A percentile compares a stretch with the other conserved stretches of the same genome.
Conservation (phyloP, 2,888 invertebrate genomes). For the Punctoribates punctum region DNA sequence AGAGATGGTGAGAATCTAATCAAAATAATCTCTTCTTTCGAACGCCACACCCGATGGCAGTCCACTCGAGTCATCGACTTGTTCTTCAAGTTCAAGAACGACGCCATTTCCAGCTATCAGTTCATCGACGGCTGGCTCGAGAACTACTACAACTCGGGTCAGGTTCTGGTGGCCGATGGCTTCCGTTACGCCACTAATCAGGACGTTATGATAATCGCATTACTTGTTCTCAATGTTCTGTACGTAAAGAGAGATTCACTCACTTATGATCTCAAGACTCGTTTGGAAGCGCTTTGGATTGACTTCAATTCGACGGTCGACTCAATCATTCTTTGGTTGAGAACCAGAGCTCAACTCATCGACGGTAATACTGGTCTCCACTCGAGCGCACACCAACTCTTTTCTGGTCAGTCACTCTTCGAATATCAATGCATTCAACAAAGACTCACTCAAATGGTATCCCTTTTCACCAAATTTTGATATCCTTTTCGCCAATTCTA, state of each 20-base stretch:
- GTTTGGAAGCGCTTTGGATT: constrained; percentile 35
- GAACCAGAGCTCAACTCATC: constrained; percentile 38
- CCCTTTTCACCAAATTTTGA: background rate
- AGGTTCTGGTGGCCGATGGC: constrained; percentile 1
- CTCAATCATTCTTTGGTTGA: constrained; percentile 17
- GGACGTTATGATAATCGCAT: constrained; percentile 9
- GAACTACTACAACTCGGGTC: background rate
- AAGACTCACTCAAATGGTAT: constrained; percentile 33
- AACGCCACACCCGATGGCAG: constrained; percentile 30
- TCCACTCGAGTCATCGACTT: constrained; percentile 21
- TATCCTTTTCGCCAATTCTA: background rate
- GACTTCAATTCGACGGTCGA: constrained; percentile 20
- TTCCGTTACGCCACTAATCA: constrained; percentile 19
- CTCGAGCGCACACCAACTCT: constrained; percentile 35
- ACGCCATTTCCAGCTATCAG: background rate
- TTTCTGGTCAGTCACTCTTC: constrained; percentile 34
- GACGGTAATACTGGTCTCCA: constrained; percentile 20
- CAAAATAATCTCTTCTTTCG: constrained; percentile 8
- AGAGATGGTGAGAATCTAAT: constrained; percentile 15
- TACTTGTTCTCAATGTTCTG: constrained; percentile 25
- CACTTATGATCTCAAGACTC: constrained; percentile 34
- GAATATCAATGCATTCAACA: constrained; percentile 37
- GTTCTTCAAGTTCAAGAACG: constrained; percentile 34
- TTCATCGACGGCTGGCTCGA: constrained; percentile 29
- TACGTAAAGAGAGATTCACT: constrained; percentile 29